phyloP scores from a whole-genome alignment of 2,797 vertebrate species.

The Notoglanidium macrostoma region DNA sequence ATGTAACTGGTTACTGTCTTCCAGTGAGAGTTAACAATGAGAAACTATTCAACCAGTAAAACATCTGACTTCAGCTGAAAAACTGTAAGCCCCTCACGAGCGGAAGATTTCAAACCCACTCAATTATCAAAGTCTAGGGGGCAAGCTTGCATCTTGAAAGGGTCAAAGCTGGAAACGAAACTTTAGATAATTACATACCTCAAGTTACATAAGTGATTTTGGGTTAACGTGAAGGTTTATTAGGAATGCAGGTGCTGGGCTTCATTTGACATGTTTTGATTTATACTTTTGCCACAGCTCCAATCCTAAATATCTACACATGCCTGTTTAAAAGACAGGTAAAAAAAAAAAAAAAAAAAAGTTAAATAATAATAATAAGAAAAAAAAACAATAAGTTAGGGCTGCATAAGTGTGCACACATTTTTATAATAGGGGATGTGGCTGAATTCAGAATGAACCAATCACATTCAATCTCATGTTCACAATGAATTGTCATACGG shows the following conservation, averaged over 20 bases:
- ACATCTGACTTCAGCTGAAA: conserved; percentile 45
- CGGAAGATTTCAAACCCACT: conserved; percentile 37
- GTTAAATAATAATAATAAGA: no score
- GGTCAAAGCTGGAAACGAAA: neutral
- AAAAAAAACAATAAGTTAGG: no score
- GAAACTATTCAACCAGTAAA: conserved; percentile 23
- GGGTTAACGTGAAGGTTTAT: neutral
- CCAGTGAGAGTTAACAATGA: conserved; percentile 21
- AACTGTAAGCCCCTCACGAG: conserved; percentile 18
- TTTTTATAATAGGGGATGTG: no score
- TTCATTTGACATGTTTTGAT: neutral
- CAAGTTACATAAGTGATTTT: neutral
- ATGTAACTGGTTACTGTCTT: conserved; percentile 29
- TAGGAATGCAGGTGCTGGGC: neutral
- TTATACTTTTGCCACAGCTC: neutral
- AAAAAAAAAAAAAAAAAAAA: no score
- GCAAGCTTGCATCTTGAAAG: conserved; percentile 16
- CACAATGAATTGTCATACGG: no score
- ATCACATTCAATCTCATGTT: no score
- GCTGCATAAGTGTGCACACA: no score
- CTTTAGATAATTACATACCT: neutral
- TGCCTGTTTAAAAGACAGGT: no score
- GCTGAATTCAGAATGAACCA: no score
- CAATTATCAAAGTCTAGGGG: conserved; percentile 19
- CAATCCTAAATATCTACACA: neutral